Conservation (phyloP, 2,797 vertebrate species). For the Sarcoramphus papa region DNA sequence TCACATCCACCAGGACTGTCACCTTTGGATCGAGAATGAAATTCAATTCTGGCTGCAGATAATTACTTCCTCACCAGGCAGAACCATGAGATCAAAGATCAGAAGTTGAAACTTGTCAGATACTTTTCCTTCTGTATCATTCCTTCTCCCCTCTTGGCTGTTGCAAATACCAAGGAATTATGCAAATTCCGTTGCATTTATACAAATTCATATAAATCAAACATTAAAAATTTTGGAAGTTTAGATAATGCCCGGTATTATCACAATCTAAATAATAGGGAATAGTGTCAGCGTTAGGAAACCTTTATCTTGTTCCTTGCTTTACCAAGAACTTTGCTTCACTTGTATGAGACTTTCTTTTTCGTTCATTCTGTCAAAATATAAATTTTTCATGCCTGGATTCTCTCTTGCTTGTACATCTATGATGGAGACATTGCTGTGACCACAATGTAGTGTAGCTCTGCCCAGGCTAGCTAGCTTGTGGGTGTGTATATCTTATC, state of each 20-base stretch:
- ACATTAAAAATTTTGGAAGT: background rate
- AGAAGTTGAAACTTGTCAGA: slow-evolving; percentile 8
- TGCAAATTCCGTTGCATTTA: background rate
- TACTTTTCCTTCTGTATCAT: background rate
- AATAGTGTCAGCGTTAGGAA: background rate
- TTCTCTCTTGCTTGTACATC: background rate
- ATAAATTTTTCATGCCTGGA: background rate
- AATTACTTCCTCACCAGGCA: slow-evolving; percentile 51
- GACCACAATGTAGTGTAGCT: background rate
- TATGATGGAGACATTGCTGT: background rate
- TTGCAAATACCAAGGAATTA: background rate
- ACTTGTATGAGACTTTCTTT: background rate
- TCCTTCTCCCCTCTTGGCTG: background rate
- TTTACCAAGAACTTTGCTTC: background rate
- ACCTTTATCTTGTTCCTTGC: background rate
- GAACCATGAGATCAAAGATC: slow-evolving; percentile 24
- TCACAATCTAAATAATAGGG: background rate
- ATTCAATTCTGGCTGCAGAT: slow-evolving; percentile 42
- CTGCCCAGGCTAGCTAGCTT: background rate
- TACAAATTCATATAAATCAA: background rate
- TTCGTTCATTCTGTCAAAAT: background rate
- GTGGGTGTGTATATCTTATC: background rate
- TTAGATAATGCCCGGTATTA: background rate
- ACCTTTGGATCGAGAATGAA: slow-evolving; percentile 21
- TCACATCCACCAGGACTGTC: background rate